phyloP scores from a whole-genome alignment of 2,888 invertebrate species.

The Mycogona germanica region DNA sequence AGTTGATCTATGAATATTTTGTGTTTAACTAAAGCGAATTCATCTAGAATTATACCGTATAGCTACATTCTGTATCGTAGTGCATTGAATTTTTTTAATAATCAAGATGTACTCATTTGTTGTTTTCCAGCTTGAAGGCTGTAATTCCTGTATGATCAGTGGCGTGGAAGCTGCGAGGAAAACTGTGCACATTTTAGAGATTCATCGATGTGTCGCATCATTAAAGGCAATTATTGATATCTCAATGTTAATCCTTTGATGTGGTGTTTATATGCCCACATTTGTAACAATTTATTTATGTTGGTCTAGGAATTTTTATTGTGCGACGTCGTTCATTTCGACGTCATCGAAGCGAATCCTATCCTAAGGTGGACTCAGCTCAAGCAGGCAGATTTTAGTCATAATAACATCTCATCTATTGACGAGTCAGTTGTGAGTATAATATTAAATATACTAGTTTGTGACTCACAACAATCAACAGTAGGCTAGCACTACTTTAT shows the following conservation, averaged over 20 bases:
- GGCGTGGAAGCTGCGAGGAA: background rate
- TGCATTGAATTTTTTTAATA: background rate
- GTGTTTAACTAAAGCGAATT: background rate
- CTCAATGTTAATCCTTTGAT: background rate
- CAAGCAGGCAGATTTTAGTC: constrained; percentile 5
- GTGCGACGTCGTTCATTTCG: constrained; percentile 16
- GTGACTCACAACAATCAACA: background rate
- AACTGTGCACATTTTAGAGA: background rate
- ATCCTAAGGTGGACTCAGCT: constrained; percentile 13
- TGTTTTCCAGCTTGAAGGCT: constrained; percentile 2
- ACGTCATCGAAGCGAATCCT: background rate
- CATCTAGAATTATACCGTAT: background rate
- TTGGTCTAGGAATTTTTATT: constrained; percentile 16
- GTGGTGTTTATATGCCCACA: background rate
- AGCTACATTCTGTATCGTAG: too few species aligned
- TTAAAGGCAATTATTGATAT: background rate
- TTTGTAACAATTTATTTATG: background rate
- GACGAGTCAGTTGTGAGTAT: constrained; percentile 12
- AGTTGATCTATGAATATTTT: background rate
- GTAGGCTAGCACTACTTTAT: background rate
- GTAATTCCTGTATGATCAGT: constrained; percentile 1
- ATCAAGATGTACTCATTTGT: background rate
- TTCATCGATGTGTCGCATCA: background rate
- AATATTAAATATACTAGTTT: background rate
- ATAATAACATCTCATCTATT: constrained; percentile 11